Evolutionary conservation across 2,797 vertebrate genomes (phyloP), one percentile per base, ranked within the genome.

Genomic region (Channallabes apus): DNA sequence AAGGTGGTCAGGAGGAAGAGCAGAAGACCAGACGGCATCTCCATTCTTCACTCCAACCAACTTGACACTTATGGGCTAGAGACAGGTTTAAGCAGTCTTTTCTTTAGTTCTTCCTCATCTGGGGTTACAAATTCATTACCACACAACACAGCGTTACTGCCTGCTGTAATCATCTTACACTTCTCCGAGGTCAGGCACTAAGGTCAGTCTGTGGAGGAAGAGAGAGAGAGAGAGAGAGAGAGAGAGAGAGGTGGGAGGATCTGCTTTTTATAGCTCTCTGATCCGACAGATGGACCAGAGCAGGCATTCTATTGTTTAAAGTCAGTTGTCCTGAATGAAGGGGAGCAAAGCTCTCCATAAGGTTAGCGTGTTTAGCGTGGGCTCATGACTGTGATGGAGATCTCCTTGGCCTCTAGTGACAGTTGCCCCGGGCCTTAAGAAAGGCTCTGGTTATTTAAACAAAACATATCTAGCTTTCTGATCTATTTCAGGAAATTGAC

Each of bases 81-180:
- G 20, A 12, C 6, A 18, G 58, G 18, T 38, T 78, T 32, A 62
- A 11, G 20, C 32, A 32, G 29, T 78, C 11, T 46, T 64, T 46
- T 64, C 8, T 51, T n/a, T 72, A 38, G 12, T 6, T 78, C 76
- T 80, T 79, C 22, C 20, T 61, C 38, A 61, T 24, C 75, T 1
- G 54, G 18, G 17, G 27, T 24, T 56, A 77, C 18, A 24, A 32
- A 59, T 77, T 59, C 29, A 35, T 35, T 35, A 59, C 8, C 0
- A 35, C 41, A 46, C 29, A 14, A 51, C 24, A 27, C 3, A 20
- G 27, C 6, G 3, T 65, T 27, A 80, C 6, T 79, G 64, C 86
- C 87, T 87, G 83, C 85, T 80, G 78, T 90, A 91, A 91, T 89
- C 85, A 86, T 82, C 87, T 68, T 87, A 87, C 61, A 83, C 41